Conservation (phyloP, 2,797 vertebrate genomes). For the Pantherophis vulpinus region DNA sequence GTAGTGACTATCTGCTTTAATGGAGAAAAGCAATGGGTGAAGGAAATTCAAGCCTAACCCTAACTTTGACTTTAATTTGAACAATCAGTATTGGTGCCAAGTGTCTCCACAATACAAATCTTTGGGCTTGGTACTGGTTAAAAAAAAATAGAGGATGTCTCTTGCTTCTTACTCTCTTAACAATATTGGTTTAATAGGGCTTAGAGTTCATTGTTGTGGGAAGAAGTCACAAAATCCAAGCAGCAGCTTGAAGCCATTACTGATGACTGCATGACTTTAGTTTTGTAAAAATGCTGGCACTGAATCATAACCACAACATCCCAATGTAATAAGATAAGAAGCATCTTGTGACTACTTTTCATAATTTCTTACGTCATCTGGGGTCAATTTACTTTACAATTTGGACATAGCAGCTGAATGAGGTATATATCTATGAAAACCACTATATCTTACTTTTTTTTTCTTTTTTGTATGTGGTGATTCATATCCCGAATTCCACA, state of each 20-base stretch:
- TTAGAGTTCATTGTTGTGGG: not conserved
- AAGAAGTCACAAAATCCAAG: not conserved
- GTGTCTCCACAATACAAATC: not conserved
- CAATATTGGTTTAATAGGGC: not conserved
- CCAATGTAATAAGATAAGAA: slow-evolving; percentile 6
- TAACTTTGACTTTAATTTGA: not conserved
- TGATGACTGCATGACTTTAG: not conserved
- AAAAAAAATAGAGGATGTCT: not conserved
- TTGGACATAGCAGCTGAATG: not conserved
- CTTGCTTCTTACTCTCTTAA: not conserved
- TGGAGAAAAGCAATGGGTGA: not conserved
- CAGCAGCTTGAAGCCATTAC: not conserved
- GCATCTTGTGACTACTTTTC: not conserved
- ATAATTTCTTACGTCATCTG: not conserved
- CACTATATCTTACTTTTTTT: not conserved
- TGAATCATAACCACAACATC: not conserved
- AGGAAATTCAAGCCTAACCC: not conserved
- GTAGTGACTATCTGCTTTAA: not conserved
- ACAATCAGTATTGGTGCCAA: not conserved
- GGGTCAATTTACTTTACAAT: not conserved
- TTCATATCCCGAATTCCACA: not conserved
- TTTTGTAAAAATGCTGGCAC: not conserved
- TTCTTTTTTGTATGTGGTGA: not conserved
- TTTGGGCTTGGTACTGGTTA: not conserved
- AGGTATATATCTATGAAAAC: not conserved